A percentile compares a stretch with the other conserved stretches of the same genome.
Evolutionary conservation across 1,140 invertebrate species (phyloP).

Genomic region (Ganaspis sp.): DNA sequence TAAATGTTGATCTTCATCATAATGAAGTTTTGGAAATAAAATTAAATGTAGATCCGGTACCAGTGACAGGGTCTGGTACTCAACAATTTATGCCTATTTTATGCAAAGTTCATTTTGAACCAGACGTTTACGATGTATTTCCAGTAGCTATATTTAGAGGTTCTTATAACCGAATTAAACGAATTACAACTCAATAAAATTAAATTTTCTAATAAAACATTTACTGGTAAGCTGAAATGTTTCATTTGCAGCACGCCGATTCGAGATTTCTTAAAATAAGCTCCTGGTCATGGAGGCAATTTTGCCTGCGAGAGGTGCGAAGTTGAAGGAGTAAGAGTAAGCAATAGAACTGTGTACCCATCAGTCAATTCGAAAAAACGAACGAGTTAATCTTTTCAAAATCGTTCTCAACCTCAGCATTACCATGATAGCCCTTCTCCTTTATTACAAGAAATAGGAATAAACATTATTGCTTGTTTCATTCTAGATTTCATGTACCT

Average conservation of each 20-base stretch:
- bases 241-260: slow-evolving; percentile 46
- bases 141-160: slow-evolving; percentile 40
- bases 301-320: slow-evolving; percentile 47
- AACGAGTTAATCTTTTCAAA: slow-evolving; percentile 33
- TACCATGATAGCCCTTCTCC: slow-evolving; percentile 33
- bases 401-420: slow-evolving; percentile 41
- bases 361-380: slow-evolving; percentile 20
- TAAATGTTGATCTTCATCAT: slow-evolving; percentile 25
- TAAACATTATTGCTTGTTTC: slow-evolving; percentile 42
- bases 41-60: slow-evolving; percentile 41
- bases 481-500: slow-evolving; percentile 48
- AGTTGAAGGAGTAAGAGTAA: slow-evolving; percentile 35
- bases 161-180: slow-evolving; percentile 49
- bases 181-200: slow-evolving; percentile 37
- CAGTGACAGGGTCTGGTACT: slow-evolving; percentile 38
- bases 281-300: slow-evolving; percentile 37
- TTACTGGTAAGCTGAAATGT: slow-evolving; percentile 33
- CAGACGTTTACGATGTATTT: slow-evolving; percentile 41
- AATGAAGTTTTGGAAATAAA: slow-evolving; percentile 19
- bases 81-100: slow-evolving; percentile 46
- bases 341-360: not conserved
- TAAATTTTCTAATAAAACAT: slow-evolving; percentile 30
- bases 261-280: slow-evolving; percentile 40
- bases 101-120: slow-evolving; percentile 31
- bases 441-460: slow-evolving; percentile 33